Conservation (phyloP, 2,797 vertebrate species). For the Channa striata region DNA sequence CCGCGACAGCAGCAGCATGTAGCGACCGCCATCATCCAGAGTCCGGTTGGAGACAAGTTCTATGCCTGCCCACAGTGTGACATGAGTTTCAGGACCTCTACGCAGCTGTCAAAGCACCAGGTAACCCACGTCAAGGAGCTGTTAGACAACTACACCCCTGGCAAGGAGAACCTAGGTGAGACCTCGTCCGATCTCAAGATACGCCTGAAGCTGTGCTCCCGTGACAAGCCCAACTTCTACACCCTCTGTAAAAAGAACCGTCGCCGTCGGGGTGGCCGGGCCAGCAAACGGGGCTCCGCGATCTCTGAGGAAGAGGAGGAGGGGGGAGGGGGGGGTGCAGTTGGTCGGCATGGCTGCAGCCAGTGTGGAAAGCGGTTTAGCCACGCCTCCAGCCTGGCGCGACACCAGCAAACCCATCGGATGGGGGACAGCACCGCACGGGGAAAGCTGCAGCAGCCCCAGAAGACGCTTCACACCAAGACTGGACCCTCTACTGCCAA, state of each 20-base stretch:
- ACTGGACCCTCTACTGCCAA: slow-evolving; percentile 30
- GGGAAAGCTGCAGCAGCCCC: slow-evolving; percentile 71
- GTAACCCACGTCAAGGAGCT: slow-evolving; percentile 83
- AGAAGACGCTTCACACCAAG: slow-evolving; percentile 64
- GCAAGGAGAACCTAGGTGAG: slow-evolving; percentile 80
- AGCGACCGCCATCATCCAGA: slow-evolving; percentile 36
- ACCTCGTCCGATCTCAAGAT: slow-evolving; percentile 85
- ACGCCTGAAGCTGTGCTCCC: slow-evolving; percentile 85
- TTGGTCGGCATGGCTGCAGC: slow-evolving; percentile 61
- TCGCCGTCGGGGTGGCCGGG: slow-evolving; percentile 59
- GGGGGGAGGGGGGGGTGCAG: slow-evolving; percentile 6
- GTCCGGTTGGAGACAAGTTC: slow-evolving; percentile 70
- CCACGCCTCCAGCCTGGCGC: slow-evolving; percentile 73
- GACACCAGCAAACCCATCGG: slow-evolving; percentile 77
- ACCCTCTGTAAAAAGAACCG: slow-evolving; percentile 86
- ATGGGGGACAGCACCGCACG: neutral
- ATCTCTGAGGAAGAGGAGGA: slow-evolving; percentile 50
- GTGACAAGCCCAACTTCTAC: slow-evolving; percentile 86
- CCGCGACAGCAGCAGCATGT: slow-evolving; percentile 19
- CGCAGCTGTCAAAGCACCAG: slow-evolving; percentile 83
- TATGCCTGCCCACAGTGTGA: slow-evolving; percentile 85
- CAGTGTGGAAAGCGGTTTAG: slow-evolving; percentile 78
- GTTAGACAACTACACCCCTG: slow-evolving; percentile 80
- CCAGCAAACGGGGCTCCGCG: slow-evolving; percentile 13
- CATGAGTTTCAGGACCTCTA: slow-evolving; percentile 83